Percentiles rank a stretch among this genome's conserved stretches.
These are phyloP conservation scores for Pantherophis alleghaniensis DNA, from an alignment of 2,797 vertebrate genomes.

Conservation along the genomic window DNA sequence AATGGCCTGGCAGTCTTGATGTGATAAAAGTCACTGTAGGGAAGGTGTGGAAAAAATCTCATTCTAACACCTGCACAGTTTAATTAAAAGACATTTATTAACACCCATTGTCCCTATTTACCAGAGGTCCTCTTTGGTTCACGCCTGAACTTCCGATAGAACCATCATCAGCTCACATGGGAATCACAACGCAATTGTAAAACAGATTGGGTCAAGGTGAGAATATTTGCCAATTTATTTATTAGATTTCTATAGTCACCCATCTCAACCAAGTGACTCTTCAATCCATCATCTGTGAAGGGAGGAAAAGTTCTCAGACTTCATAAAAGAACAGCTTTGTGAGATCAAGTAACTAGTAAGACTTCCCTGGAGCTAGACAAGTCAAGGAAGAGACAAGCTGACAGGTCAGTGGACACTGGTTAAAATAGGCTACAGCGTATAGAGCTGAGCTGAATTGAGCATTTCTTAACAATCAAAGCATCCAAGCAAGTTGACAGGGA, in stretches of 20 bases:
- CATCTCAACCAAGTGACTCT: background rate
- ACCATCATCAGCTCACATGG: background rate
- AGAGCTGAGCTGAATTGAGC: background rate
- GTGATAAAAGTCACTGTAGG: constrained; percentile 48
- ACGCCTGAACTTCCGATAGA: background rate
- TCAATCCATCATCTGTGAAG: background rate
- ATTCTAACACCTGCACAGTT: constrained; percentile 27
- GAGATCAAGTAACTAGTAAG: background rate
- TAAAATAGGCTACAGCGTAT: background rate
- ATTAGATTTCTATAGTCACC: background rate
- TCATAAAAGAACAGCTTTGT: background rate
- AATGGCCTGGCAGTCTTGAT: constrained; percentile 36
- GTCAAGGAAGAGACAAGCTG: background rate
- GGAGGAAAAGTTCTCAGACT: background rate
- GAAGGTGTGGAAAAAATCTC: constrained; percentile 43
- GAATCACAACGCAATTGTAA: background rate
- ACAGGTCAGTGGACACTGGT: background rate
- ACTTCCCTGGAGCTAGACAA: background rate
- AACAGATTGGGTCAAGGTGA: background rate
- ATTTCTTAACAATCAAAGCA: background rate
- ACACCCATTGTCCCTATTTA: background rate
- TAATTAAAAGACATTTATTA: constrained; percentile 33
- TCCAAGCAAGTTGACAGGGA: background rate
- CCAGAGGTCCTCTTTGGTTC: background rate
- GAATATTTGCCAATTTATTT: background rate